Evolutionary conservation across 92 coral and sea anemone species (phyloP).

Genomic region (Heliopora coerulea): DNA sequence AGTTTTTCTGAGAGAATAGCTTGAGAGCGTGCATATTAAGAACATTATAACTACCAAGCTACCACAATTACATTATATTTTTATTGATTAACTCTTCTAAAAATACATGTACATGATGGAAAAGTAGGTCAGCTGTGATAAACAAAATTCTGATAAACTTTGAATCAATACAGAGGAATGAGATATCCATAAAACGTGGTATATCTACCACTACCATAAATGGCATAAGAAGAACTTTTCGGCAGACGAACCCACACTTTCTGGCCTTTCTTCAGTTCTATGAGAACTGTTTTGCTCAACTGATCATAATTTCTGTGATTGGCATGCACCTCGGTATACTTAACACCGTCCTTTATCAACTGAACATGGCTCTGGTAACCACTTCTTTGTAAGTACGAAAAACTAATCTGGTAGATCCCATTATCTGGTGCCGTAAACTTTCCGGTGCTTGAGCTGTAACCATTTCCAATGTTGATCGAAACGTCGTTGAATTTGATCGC

Average conservation of each 20-base stretch:
- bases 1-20: too few relatives aligned
- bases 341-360: slow-evolving; percentile 37
- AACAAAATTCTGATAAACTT: too few relatives aligned
- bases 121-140: too few relatives aligned
- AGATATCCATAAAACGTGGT: slow-evolving; percentile 48
- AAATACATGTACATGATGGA: too few relatives aligned
- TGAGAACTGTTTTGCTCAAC: slow-evolving; percentile 39
- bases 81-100: too few relatives aligned
- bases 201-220: slow-evolving; percentile 46
- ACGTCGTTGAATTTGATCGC: slow-evolving; percentile 50
- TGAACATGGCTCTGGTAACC: slow-evolving; percentile 27
- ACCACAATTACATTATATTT: too few relatives aligned
- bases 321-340: slow-evolving; percentile 32
- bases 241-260: slow-evolving; percentile 46
- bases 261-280: slow-evolving; percentile 40
- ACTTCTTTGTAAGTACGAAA: slow-evolving; percentile 43
- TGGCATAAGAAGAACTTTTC: slow-evolving; percentile 30
- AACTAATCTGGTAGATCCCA: slow-evolving; percentile 46
- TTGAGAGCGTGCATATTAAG: too few relatives aligned
- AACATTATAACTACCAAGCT: too few relatives aligned
- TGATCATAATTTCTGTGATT: slow-evolving; percentile 43
- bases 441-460: slow-evolving; percentile 34
- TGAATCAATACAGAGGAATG: background rate
- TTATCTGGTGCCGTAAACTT: slow-evolving; percentile 46
- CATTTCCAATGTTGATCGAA: slow-evolving; percentile 39